Evolutionary conservation across 1,140 invertebrate genomes (phyloP).

Genomic region (Saxidomus purpurata): DNA sequence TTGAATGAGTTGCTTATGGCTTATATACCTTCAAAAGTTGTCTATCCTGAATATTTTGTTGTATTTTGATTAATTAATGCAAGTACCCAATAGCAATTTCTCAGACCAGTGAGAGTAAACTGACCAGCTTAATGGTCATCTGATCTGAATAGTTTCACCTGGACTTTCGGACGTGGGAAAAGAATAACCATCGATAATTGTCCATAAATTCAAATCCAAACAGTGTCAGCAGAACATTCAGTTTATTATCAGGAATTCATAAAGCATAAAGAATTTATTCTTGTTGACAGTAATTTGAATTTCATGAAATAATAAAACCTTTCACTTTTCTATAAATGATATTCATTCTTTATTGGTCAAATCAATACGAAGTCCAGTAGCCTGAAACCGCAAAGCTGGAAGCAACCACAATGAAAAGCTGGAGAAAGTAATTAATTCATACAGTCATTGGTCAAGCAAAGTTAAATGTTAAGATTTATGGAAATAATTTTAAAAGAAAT

Average conservation of each 20-base stretch:
- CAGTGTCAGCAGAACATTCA: slow-evolving; percentile 8
- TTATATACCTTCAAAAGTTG: too few relatives aligned
- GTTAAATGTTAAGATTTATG: slow-evolving; percentile 47
- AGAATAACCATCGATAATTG: slow-evolving; percentile 18
- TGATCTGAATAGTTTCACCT: slow-evolving; percentile 32
- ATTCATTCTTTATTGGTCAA: slow-evolving; percentile 39
- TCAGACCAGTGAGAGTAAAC: not conserved
- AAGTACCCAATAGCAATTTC: too few relatives aligned
- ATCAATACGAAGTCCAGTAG: slow-evolving; percentile 22
- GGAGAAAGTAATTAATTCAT: slow-evolving; percentile 61
- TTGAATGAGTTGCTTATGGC: too few relatives aligned
- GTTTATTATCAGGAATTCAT: slow-evolving; percentile 27
- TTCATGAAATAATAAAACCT: slow-evolving; percentile 66
- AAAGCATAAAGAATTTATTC: slow-evolving; percentile 43
- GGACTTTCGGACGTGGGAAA: slow-evolving; percentile 32
- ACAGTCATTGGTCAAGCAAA: slow-evolving; percentile 44
- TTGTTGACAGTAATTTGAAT: slow-evolving; percentile 46
- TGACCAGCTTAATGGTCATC: slow-evolving; percentile 38
- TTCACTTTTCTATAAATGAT: slow-evolving; percentile 58
- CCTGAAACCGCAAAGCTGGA: not conserved
- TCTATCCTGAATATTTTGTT: too few relatives aligned
- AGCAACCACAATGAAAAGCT: not conserved
- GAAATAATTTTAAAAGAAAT: slow-evolving; percentile 4
- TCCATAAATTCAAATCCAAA: slow-evolving; percentile 41
- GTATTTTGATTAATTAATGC: too few relatives aligned